A percentile compares a stretch with the other conserved stretches of the same genome.
Conservation (phyloP, 1,140 invertebrate species). For the Capitella teleta region DNA sequence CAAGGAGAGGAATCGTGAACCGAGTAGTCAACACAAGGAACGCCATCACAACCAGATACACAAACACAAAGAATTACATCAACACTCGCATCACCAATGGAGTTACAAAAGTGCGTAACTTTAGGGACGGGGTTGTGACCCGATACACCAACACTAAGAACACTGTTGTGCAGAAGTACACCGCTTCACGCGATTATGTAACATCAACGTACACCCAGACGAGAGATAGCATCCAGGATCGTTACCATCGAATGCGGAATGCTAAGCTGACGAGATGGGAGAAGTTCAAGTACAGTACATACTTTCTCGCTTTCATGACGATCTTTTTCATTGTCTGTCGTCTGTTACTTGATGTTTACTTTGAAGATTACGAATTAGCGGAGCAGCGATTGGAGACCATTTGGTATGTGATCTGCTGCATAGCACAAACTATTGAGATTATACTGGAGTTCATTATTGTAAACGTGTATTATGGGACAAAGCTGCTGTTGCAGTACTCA, state of each 20-base stretch:
- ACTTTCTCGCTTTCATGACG: background rate
- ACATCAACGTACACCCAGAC: background rate
- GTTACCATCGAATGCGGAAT: background rate
- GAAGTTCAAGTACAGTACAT: background rate
- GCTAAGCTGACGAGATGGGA: conserved; percentile 2
- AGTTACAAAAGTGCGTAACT: conserved; percentile 1
- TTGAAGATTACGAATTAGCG: background rate
- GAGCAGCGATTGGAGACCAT: background rate
- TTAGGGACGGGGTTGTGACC: background rate
- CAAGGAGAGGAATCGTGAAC: background rate
- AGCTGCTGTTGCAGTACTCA: background rate
- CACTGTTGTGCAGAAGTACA: conserved; percentile 4
- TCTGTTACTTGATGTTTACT: background rate
- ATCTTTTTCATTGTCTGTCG: background rate
- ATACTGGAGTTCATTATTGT: background rate
- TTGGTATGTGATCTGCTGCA: conserved; percentile 1
- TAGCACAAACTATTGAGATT: background rate
- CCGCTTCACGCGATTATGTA: background rate
- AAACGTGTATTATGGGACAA: background rate
- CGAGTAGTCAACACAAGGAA: conserved; percentile 1
- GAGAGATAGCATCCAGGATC: background rate
- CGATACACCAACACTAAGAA: conserved; percentile 5
- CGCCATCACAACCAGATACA: background rate
- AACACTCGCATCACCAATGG: background rate
- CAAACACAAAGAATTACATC: conserved; percentile 1